Evolutionary conservation across 2,113 vertebrate species (phyloP).

Genomic region (Paradisaea rubra): DNA sequence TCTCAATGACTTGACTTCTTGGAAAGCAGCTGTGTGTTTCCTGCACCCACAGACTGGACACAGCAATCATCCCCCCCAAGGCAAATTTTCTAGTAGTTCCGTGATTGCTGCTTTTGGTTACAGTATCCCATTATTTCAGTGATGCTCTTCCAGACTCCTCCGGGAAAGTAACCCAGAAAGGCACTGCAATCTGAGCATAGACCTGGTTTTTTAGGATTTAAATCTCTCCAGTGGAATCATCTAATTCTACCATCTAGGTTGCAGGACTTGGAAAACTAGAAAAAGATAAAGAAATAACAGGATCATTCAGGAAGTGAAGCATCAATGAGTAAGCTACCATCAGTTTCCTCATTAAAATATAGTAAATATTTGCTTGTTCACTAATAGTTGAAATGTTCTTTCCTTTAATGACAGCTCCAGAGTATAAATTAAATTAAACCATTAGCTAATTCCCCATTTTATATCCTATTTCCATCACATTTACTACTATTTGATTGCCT

Average conservation of each 20-base stretch:
- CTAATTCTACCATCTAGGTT: background rate
- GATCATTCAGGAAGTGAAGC: background rate
- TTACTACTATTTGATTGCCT: background rate
- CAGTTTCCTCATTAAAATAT: background rate
- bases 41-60: background rate
- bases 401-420: background rate
- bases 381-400: background rate
- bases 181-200: background rate
- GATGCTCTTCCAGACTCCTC: background rate
- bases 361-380: constrained; percentile 3
- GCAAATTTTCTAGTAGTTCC: background rate
- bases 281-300: background rate
- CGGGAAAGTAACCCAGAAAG: background rate
- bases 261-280: background rate
- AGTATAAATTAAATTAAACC: constrained; percentile 41
- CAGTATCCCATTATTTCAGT: background rate
- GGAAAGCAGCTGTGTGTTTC: background rate
- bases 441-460: constrained; percentile 12
- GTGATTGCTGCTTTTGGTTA: background rate
- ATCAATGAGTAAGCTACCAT: background rate
- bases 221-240: background rate
- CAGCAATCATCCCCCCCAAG: rapidly evolving
- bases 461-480: constrained; percentile 29
- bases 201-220: background rate
- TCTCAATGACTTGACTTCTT: background rate